These are phyloP conservation scores for Adrianichthys oophorus DNA, from an alignment of 2,797 vertebrate genomes.

Conservation along the genomic window DNA sequence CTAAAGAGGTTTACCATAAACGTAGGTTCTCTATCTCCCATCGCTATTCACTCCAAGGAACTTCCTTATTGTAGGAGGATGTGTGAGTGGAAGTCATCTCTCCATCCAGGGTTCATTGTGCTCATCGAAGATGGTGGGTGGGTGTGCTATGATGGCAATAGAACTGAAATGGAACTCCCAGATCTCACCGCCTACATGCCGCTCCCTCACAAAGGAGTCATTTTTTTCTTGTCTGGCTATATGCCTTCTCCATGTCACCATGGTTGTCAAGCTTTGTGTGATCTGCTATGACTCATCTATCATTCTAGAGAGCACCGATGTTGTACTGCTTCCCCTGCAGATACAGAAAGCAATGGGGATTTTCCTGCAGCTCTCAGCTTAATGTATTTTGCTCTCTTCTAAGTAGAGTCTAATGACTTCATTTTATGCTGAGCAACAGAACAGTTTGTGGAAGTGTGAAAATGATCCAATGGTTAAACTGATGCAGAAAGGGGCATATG, in stretches of 20 bases:
- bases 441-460: constrained; percentile 14
- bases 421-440: constrained; percentile 26
- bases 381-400: constrained; percentile 20
- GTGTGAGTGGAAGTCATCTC: constrained; percentile 59
- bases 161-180: constrained; percentile 76
- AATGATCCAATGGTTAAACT: constrained; percentile 16
- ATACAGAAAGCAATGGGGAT: constrained; percentile 25
- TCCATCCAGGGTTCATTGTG: constrained; percentile 55
- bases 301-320: constrained; percentile 55
- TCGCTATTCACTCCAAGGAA: constrained; percentile 52
- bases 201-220: constrained; percentile 61
- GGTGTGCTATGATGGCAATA: constrained; percentile 67
- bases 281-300: constrained; percentile 71
- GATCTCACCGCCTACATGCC: constrained; percentile 67
- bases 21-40: constrained; percentile 45
- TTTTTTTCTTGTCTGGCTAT: constrained; percentile 69
- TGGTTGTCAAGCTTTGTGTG: constrained; percentile 66
- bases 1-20: constrained; percentile 57
- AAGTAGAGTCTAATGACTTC: constrained; percentile 23
- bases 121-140: constrained; percentile 63
- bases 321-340: constrained; percentile 43
- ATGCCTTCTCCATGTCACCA: constrained; percentile 69
- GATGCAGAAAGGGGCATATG: background rate
- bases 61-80: constrained; percentile 64
- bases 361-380: constrained; percentile 30